These are phyloP conservation scores for Macrotis lagotis DNA, from an alignment of 2,113 vertebrate species.

Conservation along the genomic window DNA sequence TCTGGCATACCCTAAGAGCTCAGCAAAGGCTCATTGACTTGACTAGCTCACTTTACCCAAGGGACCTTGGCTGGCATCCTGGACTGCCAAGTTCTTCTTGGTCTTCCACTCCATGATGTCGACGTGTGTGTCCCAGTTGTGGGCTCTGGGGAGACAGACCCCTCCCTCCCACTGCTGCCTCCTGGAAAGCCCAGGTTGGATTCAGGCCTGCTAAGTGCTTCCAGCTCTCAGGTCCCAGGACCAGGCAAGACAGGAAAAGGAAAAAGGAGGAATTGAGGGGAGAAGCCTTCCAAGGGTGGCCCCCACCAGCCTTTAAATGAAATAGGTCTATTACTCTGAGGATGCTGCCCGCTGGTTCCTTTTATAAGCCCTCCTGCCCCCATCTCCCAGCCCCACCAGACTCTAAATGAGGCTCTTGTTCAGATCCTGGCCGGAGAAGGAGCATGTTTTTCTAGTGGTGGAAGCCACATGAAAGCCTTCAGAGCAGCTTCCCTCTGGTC, in stretches of 20 bases:
- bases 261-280: slow-evolving; percentile 57
- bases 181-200: slow-evolving; percentile 44
- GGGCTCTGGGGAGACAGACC: slow-evolving; percentile 25
- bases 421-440: slow-evolving; percentile 61
- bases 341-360: slow-evolving; percentile 51
- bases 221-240: slow-evolving; percentile 54
- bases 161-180: slow-evolving; percentile 14
- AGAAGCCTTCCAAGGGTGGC: slow-evolving; percentile 15
- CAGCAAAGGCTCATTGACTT: background rate
- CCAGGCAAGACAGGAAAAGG: background rate
- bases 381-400: slow-evolving; percentile 57
- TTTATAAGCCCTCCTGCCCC: slow-evolving; percentile 34
- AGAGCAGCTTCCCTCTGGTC: background rate
- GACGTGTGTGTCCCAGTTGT: slow-evolving; percentile 5
- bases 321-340: slow-evolving; percentile 47
- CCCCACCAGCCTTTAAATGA: background rate
- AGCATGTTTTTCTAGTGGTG: slow-evolving; percentile 62
- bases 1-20: background rate
- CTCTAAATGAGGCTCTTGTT: slow-evolving; percentile 76
- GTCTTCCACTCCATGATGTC: background rate
- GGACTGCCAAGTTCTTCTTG: background rate
- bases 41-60: background rate
- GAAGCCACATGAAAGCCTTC: slow-evolving; percentile 77
- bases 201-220: slow-evolving; percentile 63
- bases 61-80: background rate